Percentiles rank a stretch among this genome's conserved stretches.
Evolutionary conservation across 1,140 invertebrate species (phyloP).

Genomic region (Saccostrea cuccullata): DNA sequence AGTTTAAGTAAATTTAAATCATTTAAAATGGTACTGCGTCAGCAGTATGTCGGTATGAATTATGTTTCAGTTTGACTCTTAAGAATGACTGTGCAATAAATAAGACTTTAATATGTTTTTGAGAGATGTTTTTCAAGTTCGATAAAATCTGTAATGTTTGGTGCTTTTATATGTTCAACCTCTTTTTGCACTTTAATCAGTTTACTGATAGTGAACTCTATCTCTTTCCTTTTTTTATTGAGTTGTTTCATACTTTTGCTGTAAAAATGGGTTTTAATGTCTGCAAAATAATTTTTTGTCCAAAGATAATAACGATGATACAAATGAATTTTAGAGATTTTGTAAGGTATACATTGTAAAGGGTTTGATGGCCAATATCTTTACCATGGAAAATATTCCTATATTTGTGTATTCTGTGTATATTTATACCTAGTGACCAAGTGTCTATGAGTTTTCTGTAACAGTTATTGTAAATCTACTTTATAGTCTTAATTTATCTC

Average conservation of each 20-base stretch:
- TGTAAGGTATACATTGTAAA: no score
- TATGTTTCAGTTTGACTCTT: background rate
- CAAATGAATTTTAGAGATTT: no score
- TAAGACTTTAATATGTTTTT: conserved; percentile 32
- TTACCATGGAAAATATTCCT: no score
- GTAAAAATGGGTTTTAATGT: background rate
- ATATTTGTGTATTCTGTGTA: no score
- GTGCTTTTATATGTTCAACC: background rate
- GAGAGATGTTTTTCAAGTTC: background rate
- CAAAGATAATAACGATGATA: background rate
- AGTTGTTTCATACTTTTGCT: background rate
- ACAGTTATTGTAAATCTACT: no score
- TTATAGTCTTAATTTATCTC: no score
- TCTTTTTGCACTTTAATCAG: background rate
- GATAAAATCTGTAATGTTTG: conserved; percentile 1
- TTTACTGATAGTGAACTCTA: background rate
- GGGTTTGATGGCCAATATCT: no score
- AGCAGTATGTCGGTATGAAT: background rate
- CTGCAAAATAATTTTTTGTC: background rate
- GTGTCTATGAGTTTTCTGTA: no score
- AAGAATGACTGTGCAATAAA: conserved; percentile 26
- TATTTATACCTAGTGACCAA: no score
- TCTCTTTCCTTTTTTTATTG: background rate
- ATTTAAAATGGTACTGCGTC: background rate
- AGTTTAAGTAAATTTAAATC: conserved; percentile 3